These are phyloP conservation scores for Malacoctenus gilli DNA, from an alignment of 2,797 vertebrate species.

Conservation along the genomic window DNA sequence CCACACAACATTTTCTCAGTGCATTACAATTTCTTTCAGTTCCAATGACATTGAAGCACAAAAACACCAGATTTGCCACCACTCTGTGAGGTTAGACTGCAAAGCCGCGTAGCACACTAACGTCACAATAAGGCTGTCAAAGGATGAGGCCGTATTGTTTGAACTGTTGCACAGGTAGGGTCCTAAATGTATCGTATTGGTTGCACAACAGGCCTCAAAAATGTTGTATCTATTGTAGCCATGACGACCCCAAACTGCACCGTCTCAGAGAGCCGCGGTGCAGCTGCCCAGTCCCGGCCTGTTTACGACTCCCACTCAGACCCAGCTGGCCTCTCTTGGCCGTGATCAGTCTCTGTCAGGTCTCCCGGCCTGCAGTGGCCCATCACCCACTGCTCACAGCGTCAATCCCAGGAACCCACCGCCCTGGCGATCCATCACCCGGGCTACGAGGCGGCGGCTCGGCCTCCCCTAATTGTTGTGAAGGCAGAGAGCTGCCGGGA, in stretches of 20 bases:
- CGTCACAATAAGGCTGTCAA: too few species aligned
- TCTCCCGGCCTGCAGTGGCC: constrained; percentile 47
- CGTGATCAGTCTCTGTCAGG: constrained; percentile 73
- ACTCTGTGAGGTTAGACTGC: too few species aligned
- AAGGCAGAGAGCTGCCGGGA: constrained; percentile 35
- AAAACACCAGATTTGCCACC: too few species aligned
- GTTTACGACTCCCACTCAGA: constrained; percentile 70
- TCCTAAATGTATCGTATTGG: too few species aligned
- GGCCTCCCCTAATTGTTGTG: constrained; percentile 62
- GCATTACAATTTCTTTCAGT: too few species aligned
- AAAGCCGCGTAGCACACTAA: too few species aligned
- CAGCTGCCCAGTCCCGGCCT: constrained; percentile 50
- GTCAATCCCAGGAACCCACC: constrained; percentile 40
- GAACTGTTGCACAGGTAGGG: too few species aligned
- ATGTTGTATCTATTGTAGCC: constrained; percentile 62
- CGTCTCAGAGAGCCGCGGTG: constrained; percentile 34
- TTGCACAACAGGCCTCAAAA: too few species aligned
- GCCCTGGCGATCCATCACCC: constrained; percentile 63
- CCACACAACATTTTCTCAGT: too few species aligned
- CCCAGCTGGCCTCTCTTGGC: constrained; percentile 70
- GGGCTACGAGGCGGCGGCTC: constrained; percentile 40
- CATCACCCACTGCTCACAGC: constrained; percentile 50
- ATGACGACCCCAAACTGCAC: constrained; percentile 56
- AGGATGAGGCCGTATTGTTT: too few species aligned
- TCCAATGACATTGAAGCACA: too few species aligned